Conservation (phyloP, 2,888 invertebrate species). For the Drosophila anomelani region DNA sequence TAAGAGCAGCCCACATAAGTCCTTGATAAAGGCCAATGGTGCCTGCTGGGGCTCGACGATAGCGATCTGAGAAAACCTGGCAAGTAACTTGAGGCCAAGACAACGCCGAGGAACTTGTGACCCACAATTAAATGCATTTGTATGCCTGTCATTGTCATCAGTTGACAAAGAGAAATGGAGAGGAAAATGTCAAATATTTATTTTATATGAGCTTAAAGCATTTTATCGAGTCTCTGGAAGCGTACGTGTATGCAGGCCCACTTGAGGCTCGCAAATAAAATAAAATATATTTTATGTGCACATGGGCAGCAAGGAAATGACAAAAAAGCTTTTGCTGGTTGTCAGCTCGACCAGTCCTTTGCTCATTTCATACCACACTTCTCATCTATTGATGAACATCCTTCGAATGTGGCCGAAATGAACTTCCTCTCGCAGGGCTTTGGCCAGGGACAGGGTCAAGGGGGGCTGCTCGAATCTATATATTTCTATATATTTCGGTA, state of each 20-base stretch:
- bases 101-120: slow-evolving; percentile 45
- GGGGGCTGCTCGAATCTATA: slow-evolving; percentile 45
- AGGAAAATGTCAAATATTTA: slow-evolving; percentile 71
- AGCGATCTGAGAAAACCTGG: slow-evolving; percentile 15
- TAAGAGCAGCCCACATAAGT: slow-evolving; percentile 1
- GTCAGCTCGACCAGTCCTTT: slow-evolving; percentile 64
- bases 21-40: slow-evolving; percentile 11
- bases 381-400: slow-evolving; percentile 60
- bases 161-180: slow-evolving; percentile 33
- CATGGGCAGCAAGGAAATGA: slow-evolving; percentile 42
- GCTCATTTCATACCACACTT: slow-evolving; percentile 68
- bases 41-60: slow-evolving; percentile 26
- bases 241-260: slow-evolving; percentile 39
- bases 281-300: slow-evolving; percentile 69
- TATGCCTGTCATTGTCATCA: slow-evolving; percentile 74
- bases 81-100: slow-evolving; percentile 27
- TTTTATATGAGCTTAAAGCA: slow-evolving; percentile 57
- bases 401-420: slow-evolving; percentile 47
- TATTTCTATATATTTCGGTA: slow-evolving; percentile 57
- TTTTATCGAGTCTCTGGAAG: slow-evolving; percentile 37
- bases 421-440: slow-evolving; percentile 40
- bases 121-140: slow-evolving; percentile 76
- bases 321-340: slow-evolving; percentile 57
- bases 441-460: slow-evolving; percentile 22
- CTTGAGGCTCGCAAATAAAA: slow-evolving; percentile 72